phyloP scores from a whole-genome alignment of 2,113 vertebrate species.

The Craseonycteris thonglongyai region DNA sequence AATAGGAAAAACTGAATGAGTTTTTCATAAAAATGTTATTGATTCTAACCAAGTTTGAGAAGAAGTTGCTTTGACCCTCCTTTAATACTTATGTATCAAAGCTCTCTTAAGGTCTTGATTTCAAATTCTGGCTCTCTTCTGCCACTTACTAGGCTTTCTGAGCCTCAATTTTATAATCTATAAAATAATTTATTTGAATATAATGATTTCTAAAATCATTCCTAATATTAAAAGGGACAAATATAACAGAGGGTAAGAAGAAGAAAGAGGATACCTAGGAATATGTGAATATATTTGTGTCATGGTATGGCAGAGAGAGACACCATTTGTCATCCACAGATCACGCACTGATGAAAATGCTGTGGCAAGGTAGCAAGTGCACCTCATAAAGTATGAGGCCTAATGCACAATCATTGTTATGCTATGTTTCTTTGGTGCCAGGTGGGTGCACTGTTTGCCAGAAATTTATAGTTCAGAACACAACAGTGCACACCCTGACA shows the following conservation, averaged over 20 bases:
- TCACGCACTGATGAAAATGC: not conserved
- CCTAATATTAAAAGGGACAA: not conserved
- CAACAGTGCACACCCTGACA: not conserved
- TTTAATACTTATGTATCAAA: not conserved
- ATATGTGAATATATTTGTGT: not conserved
- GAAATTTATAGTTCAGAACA: slow-evolving; percentile 25
- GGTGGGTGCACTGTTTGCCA: slow-evolving; percentile 44
- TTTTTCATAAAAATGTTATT: not conserved
- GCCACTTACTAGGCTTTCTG: not conserved
- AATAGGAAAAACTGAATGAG: not conserved
- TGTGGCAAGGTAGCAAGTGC: not conserved
- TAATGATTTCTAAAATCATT: not conserved
- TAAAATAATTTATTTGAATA: not conserved
- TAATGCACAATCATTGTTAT: not conserved
- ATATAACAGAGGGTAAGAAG: not conserved
- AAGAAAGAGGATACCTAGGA: not conserved
- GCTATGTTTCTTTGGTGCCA: slow-evolving; percentile 26
- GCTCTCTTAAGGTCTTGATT: not conserved
- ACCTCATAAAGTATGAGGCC: not conserved
- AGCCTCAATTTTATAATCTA: not conserved
- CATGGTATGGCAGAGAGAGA: not conserved
- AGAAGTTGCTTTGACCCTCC: not conserved
- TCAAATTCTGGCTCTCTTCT: not conserved
- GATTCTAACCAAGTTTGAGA: not conserved
- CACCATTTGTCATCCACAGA: not conserved